Base-by-base conservation (phyloP, 2,797 vertebrate species). In the Clarias fuscus region DNA sequence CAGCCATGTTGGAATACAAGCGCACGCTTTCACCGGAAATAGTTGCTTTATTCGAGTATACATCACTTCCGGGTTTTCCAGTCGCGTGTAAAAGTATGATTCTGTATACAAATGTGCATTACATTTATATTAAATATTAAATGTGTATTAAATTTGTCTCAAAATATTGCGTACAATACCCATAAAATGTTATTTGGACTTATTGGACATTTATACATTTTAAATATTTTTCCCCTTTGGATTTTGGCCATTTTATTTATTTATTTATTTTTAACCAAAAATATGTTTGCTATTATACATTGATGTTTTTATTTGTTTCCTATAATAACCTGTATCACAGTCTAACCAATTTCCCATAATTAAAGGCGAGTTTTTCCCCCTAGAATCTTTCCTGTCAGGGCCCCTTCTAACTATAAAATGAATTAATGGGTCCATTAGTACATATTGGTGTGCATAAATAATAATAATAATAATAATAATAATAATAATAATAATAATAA, bases 1-100 rank as follows among this genome's bases (percentile, higher is more conserved):
- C 92, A 86, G 96, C 95, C 96, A 96, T 96, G 37, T 92, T 95
- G 85, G 15, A 43, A 77, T 18, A 10, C 17, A 59, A 27, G 1
- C 48, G 18, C 43, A 33, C 2, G 7, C 43, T 7, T 56, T 82
- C 4, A 33, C n/a, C 64, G 80, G 80, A 82, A 68, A 22, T 20
- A 33, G 18, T 53, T 5, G 1, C 3, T 27, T 30, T 0, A 17
- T 7, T 53, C 10, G 24, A 86, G 24, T 2, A 11, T 43, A 59
- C 84, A 67, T 87, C 73, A 89, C 33, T 59, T 89, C 90, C 89
- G 70, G 1, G 27, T 77, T 20, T 81, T 27, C 15, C 13, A 11
- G 53, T 56, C 53, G 13, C 53, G 13, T 56, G 13, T 3, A 48
- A n/a, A 8, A 8, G 17, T 70, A 20, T 70, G 7, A 53, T 53